Base-by-base conservation (phyloP, 2,113 vertebrate species). In the Sitta europaea region DNA sequence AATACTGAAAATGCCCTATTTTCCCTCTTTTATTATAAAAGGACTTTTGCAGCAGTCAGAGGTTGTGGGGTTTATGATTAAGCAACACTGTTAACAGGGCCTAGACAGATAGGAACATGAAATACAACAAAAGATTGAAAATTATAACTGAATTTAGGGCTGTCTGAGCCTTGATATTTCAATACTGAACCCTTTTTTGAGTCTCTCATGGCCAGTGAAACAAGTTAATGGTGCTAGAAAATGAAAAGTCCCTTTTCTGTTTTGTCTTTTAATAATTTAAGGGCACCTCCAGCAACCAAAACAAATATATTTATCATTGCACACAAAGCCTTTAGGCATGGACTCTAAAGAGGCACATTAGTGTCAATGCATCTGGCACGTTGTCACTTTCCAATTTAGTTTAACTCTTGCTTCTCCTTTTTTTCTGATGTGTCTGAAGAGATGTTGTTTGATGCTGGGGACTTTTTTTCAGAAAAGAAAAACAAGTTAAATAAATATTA, bases 261-360 rank as follows among this genome's bases (percentile, higher is more conserved):
- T 96, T 88, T 70, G 77, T 92, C 66, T 96, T 92, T 97, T 86
- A 97, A 97, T 96, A 97, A 97, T 97, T 96, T 95, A 97, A 95
- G 77, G 90, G 67, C 68, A 95, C 68, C 80, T 95, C 78, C 71
- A 94, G 90, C 62, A 78, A 96, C 89, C 35, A 95, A 96, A 96
- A 94, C 92, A 96, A 96, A 97, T 92, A 77, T 95, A 97, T 97
- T 97, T 96, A 91, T 97, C 95, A 97, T 76, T 1, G 5, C 67
- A 91, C 83, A 86, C 92, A 91, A 93, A 96, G 91, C 95, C 94
- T 96, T 89, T 96, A 91, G 96, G 95, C 84, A 0, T 83, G 78
- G 88, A 53, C 67, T 86, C 81, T 75, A 48, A 92, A 96, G 85
- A 96, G 88, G 50, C 80, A 88, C 96, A 96, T 96, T 94, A 94